phyloP scores from a whole-genome alignment of 2,797 vertebrate species.

The Nannoperca obscura region DNA sequence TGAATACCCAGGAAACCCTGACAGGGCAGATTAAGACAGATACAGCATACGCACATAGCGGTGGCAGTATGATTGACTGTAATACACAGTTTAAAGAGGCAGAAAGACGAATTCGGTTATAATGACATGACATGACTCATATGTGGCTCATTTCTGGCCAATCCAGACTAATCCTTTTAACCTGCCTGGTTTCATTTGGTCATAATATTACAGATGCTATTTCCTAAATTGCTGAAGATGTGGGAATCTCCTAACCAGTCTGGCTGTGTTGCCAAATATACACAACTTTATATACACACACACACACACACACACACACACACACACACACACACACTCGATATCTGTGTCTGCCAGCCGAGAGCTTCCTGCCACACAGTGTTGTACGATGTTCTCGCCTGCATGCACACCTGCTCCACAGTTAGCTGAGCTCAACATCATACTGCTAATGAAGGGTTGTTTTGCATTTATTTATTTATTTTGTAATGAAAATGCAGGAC shows the following conservation, averaged over 20 bases:
- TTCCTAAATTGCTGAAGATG: conserved; percentile 2
- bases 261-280: conserved; percentile 23
- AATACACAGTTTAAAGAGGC: conserved; percentile 14
- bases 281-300: background rate
- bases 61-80: conserved; percentile 26
- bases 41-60: background rate
- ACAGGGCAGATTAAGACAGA: conserved; percentile 1
- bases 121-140: conserved; percentile 3
- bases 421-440: conserved; percentile 14
- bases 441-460: background rate
- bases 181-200: conserved; percentile 15
- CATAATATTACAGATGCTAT: background rate
- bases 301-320: background rate
- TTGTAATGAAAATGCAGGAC: background rate
- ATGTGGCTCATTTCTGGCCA: background rate
- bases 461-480: background rate
- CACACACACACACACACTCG: background rate
- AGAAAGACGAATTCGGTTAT: conserved; percentile 12
- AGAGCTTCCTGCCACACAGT: conserved; percentile 2
- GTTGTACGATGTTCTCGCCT: background rate
- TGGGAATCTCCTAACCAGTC: conserved; percentile 13
- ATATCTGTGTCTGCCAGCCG: background rate
- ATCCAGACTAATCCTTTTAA: background rate
- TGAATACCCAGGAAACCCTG: background rate
- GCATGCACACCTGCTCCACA: conserved; percentile 23